phyloP scores from a whole-genome alignment of 2,888 invertebrate species.

The Dynastes maya region DNA sequence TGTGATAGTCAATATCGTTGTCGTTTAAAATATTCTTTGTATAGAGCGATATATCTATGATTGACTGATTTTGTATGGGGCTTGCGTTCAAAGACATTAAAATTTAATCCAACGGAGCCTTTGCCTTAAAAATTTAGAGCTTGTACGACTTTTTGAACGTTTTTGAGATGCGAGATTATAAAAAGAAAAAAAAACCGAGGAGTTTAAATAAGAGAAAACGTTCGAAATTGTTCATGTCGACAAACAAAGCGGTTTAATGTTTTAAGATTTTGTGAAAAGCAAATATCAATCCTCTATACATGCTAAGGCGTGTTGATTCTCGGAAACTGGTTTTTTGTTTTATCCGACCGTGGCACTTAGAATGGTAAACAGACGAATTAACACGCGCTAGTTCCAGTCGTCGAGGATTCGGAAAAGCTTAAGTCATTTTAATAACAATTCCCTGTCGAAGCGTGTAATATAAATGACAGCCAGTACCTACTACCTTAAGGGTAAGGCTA shows the following conservation, averaged over 20 bases:
- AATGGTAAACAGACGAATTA: constrained; percentile 40
- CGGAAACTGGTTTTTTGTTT: constrained; percentile 38
- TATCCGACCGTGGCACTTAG: constrained; percentile 30
- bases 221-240: constrained; percentile 1
- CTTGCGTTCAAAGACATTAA: not conserved
- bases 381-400: constrained; percentile 12
- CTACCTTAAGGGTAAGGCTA: not conserved
- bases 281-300: constrained; percentile 9
- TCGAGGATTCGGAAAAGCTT: constrained; percentile 32
- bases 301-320: not conserved
- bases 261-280: constrained; percentile 37
- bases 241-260: constrained; percentile 21
- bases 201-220: constrained; percentile 3
- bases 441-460: constrained; percentile 24
- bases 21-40: not conserved
- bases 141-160: not conserved
- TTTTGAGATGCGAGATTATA: not conserved
- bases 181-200: not conserved
- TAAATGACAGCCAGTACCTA: not conserved
- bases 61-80: not conserved
- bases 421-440: constrained; percentile 46
- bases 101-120: not conserved
- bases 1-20: not conserved
- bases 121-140: not conserved
- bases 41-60: not conserved